Base-by-base conservation (phyloP, 2,797 vertebrate species). In the Netta rufina region DNA sequence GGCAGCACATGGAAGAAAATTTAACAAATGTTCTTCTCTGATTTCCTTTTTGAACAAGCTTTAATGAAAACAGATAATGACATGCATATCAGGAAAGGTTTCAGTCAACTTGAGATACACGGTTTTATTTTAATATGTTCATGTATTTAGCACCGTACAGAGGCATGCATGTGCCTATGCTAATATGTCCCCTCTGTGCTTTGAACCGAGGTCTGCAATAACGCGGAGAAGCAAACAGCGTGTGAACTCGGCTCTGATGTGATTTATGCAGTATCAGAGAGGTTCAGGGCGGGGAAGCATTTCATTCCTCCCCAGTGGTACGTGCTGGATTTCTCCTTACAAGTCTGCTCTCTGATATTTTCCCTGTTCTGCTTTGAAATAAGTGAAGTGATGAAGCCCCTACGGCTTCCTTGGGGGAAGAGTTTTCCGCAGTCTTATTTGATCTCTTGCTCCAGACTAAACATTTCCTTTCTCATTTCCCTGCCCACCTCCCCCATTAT, bases 361-460 rank as follows among this genome's bases (percentile, higher is more conserved):
- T 56, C 32, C 65, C 69, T 92, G 71, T 27, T 92, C 57, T 84
- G 41, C 90, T 96, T 94, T 92, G 91, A 95, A 95, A 83, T 36
- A 39, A 82, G 61, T 82, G 93, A 95, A 96, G 30, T 88, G 91
- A 85, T 94, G 75, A 92, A 61, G 90, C 77, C 91, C 91, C 88
- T 71, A 2, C 1, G 49, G 93, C 78, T 95, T 94, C 88, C 84
- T 88, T 51, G 47, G 3, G 14, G 74, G 71, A 90, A 79, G 77
- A 79, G 27, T 65, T 58, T 93, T 74, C 83, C 74, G 49, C 0
- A 1, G 69, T 87, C 88, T 87, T 72, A 85, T 94, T 93, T 95
- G 94, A 92, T 96, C 91, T 96, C 38, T 41, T 6, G 1, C 62
- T 90, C 78, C 85, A 91, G 77, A 82, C 92, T 94, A 96, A 95